Conservation (phyloP, 2,888 invertebrate genomes). For the Drosophila infuscata region DNA sequence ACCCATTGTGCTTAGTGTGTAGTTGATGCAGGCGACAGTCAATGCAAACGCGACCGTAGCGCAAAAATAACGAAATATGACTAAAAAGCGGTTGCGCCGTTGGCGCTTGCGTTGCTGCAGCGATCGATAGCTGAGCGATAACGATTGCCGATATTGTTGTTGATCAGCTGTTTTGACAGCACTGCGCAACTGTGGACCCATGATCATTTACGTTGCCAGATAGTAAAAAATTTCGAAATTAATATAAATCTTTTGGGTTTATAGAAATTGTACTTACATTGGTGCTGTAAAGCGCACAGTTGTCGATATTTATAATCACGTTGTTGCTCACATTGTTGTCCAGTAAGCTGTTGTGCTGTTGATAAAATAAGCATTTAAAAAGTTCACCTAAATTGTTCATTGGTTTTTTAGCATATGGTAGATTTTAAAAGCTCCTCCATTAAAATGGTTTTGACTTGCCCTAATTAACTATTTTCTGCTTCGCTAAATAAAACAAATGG, state of each 20-base stretch:
- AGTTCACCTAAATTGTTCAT: background rate
- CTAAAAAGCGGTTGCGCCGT: constrained; percentile 70
- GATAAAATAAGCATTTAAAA: background rate
- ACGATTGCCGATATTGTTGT: constrained; percentile 48
- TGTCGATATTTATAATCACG: constrained; percentile 72
- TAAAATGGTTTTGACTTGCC: background rate
- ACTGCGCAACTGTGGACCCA: constrained; percentile 38
- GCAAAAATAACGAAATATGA: constrained; percentile 73
- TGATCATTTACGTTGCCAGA: constrained; percentile 48
- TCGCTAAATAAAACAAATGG: background rate
- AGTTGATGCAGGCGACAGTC: constrained; percentile 86
- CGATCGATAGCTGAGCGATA: constrained; percentile 57
- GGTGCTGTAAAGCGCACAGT: constrained; percentile 62
- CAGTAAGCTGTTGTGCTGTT: constrained; percentile 62
- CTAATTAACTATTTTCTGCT: constrained; percentile 33
- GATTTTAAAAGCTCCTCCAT: constrained; percentile 19
- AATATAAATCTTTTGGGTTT: background rate
- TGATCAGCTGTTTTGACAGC: constrained; percentile 51
- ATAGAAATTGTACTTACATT: constrained; percentile 45
- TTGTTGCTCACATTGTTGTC: constrained; percentile 70
- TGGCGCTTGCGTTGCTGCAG: constrained; percentile 52
- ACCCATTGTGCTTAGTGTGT: constrained; percentile 84
- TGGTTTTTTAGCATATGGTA: constrained; percentile 1
- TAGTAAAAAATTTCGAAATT: constrained; percentile 4
- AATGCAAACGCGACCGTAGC: constrained; percentile 86